Base-by-base conservation (phyloP, 2,888 invertebrate species). In the Fragum whitleyi region DNA sequence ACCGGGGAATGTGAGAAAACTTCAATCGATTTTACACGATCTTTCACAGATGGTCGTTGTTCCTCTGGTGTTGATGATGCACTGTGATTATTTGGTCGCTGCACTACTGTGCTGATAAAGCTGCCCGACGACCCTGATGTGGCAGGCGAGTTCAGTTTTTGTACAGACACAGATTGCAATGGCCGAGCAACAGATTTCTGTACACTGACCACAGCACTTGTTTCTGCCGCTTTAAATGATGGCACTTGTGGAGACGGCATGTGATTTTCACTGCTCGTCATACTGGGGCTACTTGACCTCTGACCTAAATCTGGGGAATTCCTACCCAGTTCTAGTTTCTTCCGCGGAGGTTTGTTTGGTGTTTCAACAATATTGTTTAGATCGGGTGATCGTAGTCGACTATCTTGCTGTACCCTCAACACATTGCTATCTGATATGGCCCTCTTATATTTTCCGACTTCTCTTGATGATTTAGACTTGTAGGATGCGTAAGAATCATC, bases 401-500 rank as follows among this genome's bases (percentile, higher is more conserved):
- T 71, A 26, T 85, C 86, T 21, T 77, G 77, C 28, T 79, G 75
- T 2, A 80, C 29, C n/a, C 74, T 73, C 23, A 79, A 21, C 29
- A 86, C 83, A 53, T 83, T 87, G 14, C 87, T 89, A n/a, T 88
- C 88, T 7, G 91, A 91, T 19, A 82, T 77, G 1, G 91, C 88
- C 9, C 91, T 80, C 78, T 89, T 87, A 79, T 91, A 92, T 29
- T 84, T 87, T 1, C 91, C 91, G 19, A 90, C 85, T 47, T 87
- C 87, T n/a, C 91, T 82, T 19, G 83, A 83, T 23, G 77, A 74
- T 59, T 87, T 88, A 51, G 86, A 89, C 75, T 86, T 89, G 85
- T 90, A 88, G 11, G 87, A 85, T 19, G 88, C 89, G 72, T 91
- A 91, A 1, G 91, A 90, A 73, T 90, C 90, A 74, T 90, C 91